phyloP scores from a whole-genome alignment of 2,113 vertebrate genomes.

The Gallinago media region DNA sequence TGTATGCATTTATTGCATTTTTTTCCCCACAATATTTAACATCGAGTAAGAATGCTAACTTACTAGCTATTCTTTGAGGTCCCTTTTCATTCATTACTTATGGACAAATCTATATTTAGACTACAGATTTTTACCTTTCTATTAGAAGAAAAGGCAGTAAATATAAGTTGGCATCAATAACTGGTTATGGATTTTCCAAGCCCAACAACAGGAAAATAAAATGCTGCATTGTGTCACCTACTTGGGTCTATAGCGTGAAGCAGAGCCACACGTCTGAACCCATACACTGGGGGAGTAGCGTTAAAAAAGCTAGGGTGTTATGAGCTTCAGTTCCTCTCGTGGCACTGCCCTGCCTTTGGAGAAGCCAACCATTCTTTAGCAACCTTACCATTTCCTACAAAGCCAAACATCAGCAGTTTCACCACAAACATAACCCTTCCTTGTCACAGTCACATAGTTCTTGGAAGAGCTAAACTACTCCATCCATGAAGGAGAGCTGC shows the following conservation, averaged over 20 bases:
- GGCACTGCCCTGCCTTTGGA: not conserved
- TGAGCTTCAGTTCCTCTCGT: not conserved
- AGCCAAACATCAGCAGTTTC: not conserved
- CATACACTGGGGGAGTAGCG: rapidly evolving
- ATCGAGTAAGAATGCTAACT: not conserved
- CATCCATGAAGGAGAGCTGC: too few species aligned
- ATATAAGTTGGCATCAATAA: not conserved
- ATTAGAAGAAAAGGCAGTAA: not conserved
- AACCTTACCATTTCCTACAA: not conserved
- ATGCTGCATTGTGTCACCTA: not conserved
- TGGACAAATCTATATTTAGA: not conserved
- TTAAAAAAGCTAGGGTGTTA: not conserved
- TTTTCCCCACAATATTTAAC: not conserved
- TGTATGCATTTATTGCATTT: not conserved
- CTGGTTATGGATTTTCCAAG: not conserved
- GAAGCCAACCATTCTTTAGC: not conserved
- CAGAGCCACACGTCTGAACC: not conserved
- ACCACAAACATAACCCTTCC: not conserved
- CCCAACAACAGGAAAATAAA: not conserved
- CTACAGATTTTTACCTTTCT: not conserved
- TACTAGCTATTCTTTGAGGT: not conserved
- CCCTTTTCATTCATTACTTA: not conserved
- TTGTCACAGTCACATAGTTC: not conserved
- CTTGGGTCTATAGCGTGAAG: not conserved
- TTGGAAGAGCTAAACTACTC: not conserved